These are phyloP conservation scores for Piezodorus guildinii DNA, from an alignment of 1,140 invertebrate genomes.

Conservation along the genomic window DNA sequence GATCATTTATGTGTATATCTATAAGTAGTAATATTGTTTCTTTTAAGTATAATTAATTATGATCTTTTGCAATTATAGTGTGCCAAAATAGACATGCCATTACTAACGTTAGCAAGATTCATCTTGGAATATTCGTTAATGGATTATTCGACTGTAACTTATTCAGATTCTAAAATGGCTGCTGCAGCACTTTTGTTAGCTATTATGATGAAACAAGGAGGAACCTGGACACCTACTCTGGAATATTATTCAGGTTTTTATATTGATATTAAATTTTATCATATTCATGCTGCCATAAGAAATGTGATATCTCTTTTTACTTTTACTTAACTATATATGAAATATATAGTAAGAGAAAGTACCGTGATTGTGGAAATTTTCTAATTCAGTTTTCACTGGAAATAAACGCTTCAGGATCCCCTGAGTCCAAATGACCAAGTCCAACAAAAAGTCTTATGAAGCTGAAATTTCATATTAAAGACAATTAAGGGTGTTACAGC, in stretches of 20 bases:
- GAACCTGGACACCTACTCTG: slow-evolving; percentile 64
- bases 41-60: background rate
- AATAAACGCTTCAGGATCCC: too few relatives aligned
- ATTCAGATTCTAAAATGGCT: slow-evolving; percentile 79
- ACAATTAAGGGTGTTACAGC: too few relatives aligned
- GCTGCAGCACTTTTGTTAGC: slow-evolving; percentile 76
- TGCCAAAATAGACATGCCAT: slow-evolving; percentile 78
- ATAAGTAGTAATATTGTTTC: background rate
- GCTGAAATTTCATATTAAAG: too few relatives aligned
- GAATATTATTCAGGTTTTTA: slow-evolving; percentile 67
- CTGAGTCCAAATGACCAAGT: too few relatives aligned
- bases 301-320: too few relatives aligned
- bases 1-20: background rate
- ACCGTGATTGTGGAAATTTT: too few relatives aligned
- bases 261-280: background rate
- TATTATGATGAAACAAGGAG: slow-evolving; percentile 66
- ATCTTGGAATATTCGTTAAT: slow-evolving; percentile 87
- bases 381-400: too few relatives aligned
- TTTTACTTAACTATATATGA: too few relatives aligned
- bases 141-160: slow-evolving; percentile 71
- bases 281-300: too few relatives aligned
- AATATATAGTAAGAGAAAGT: too few relatives aligned
- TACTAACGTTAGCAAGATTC: slow-evolving; percentile 83
- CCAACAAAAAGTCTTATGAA: too few relatives aligned
- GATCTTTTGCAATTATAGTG: slow-evolving; percentile 45